Percentiles rank a stretch among this genome's conserved stretches.
Evolutionary conservation across 2,888 invertebrate species (phyloP).

Genomic region (Coecobrya sp.): DNA sequence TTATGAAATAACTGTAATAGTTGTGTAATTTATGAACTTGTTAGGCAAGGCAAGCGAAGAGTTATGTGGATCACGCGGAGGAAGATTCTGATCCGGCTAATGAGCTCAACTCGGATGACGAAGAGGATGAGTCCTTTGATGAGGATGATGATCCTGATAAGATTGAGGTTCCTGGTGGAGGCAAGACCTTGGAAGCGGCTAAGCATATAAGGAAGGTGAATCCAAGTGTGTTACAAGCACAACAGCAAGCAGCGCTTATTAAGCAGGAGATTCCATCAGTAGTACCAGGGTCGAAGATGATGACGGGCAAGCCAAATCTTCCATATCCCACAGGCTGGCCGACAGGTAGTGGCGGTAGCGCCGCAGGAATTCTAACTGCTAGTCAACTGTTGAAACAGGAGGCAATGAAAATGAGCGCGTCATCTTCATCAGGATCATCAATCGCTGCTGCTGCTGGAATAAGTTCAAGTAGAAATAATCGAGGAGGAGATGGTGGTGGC

Average conservation of each 20-base stretch:
- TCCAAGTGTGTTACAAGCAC: slow-evolving; percentile 50
- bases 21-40: background rate
- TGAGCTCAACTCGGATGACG: slow-evolving; percentile 83
- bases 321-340: slow-evolving; percentile 73
- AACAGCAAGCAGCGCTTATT: background rate
- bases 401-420: background rate
- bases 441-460: background rate
- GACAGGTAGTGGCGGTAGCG: slow-evolving; percentile 35
- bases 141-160: slow-evolving; percentile 96
- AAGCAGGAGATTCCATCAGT: slow-evolving; percentile 35
- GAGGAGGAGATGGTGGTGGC: background rate
- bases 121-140: slow-evolving; percentile 86
- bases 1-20: too few species aligned
- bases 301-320: background rate
- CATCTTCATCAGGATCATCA: background rate
- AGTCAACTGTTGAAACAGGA: slow-evolving; percentile 75
- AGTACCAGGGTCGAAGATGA: background rate
- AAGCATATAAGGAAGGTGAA: slow-evolving; percentile 83
- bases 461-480: background rate
- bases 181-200: slow-evolving; percentile 95
- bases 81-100: slow-evolving; percentile 72
- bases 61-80: slow-evolving; percentile 79
- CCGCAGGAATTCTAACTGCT: slow-evolving; percentile 37
- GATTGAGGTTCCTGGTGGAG: slow-evolving; percentile 97
- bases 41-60: slow-evolving; percentile 75